Percentiles rank a stretch among this genome's conserved stretches.
Conservation (phyloP, 2,888 invertebrate genomes). For the Lithophane socia region DNA sequence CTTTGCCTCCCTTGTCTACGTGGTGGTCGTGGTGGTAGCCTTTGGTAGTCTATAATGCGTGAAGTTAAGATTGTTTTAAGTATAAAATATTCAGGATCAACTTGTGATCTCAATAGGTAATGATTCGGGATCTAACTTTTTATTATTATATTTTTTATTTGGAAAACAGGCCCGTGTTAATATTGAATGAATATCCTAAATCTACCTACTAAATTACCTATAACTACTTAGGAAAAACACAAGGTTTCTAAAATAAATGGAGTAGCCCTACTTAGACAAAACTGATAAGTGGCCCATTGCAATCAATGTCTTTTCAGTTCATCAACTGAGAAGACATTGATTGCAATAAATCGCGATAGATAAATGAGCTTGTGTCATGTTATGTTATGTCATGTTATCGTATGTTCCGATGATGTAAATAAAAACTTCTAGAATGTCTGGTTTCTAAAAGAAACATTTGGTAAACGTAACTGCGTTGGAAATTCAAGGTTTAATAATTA, state of each 20-base stretch:
- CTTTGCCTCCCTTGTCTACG: conserved; percentile 90
- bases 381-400: too few species aligned
- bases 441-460: not conserved
- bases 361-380: too few species aligned
- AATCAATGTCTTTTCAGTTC: too few species aligned
- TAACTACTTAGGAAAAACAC: not conserved
- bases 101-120: not conserved
- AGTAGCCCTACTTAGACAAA: too few species aligned
- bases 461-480: not conserved
- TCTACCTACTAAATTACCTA: not conserved
- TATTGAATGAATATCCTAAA: not conserved
- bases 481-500: not conserved
- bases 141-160: not conserved
- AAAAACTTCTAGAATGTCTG: too few species aligned
- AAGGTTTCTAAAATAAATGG: not conserved
- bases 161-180: not conserved
- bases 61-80: not conserved
- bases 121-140: not conserved
- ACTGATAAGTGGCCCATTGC: too few species aligned
- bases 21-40: conserved; percentile 91
- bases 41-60: conserved; percentile 85
- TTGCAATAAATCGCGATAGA: too few species aligned
- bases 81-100: not conserved
- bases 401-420: too few species aligned
- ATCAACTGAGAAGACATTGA: too few species aligned